These are phyloP conservation scores for Pristionchus japonicus DNA, from an alignment of 2,888 invertebrate genomes.

Conservation along the genomic window DNA sequence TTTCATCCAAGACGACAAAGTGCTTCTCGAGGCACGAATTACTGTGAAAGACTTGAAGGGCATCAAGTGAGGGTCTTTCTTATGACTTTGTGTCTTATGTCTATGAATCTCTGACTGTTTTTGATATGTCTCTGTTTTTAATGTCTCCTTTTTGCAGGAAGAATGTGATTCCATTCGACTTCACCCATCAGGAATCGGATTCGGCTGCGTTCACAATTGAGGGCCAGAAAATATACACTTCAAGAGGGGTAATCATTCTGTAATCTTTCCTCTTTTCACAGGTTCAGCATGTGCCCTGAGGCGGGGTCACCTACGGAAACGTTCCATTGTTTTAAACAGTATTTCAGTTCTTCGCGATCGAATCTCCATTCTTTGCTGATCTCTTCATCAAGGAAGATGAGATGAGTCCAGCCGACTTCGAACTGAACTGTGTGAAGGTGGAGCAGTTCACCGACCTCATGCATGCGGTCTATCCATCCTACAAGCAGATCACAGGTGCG, in stretches of 20 bases:
- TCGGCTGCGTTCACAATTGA: background rate
- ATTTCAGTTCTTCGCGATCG: background rate
- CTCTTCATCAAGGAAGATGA: background rate
- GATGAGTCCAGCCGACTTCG: background rate
- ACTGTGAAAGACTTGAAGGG: background rate
- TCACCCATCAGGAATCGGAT: background rate
- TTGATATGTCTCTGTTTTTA: too few species aligned
- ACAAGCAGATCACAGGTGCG: background rate
- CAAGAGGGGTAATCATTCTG: background rate
- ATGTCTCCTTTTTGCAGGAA: too few species aligned
- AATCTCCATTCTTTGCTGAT: background rate
- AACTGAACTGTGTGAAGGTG: background rate
- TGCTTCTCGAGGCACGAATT: slow-evolving; percentile 4
- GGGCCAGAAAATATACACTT: background rate
- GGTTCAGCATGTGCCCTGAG: too few species aligned
- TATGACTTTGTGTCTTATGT: too few species aligned
- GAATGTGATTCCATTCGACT: background rate
- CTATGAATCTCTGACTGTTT: too few species aligned
- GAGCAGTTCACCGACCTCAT: background rate
- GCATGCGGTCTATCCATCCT: background rate
- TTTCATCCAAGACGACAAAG: background rate
- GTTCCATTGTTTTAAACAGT: background rate
- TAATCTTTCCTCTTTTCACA: too few species aligned
- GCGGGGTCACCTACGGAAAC: background rate
- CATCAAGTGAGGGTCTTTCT: background rate